phyloP scores from a whole-genome alignment of 2,113 vertebrate species.

The Tragelaphus strepsiceros region DNA sequence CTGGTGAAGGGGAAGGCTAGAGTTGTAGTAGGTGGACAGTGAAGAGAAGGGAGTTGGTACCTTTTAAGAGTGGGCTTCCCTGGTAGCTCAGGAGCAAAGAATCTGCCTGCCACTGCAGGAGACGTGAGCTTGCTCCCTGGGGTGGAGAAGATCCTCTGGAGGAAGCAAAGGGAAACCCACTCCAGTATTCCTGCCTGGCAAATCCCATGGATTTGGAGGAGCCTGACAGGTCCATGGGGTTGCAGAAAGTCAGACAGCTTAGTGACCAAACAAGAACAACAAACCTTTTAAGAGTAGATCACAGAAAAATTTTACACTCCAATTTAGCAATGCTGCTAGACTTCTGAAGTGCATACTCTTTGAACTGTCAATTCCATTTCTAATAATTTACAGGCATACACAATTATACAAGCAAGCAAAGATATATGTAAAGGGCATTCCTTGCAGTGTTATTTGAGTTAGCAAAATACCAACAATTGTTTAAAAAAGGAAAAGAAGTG shows the following conservation, averaged over 20 bases:
- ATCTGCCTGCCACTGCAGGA: background rate
- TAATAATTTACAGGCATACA: background rate
- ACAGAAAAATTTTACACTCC: background rate
- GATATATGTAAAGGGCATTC: background rate
- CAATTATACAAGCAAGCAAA: background rate
- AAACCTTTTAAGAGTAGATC: background rate
- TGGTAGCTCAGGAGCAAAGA: background rate
- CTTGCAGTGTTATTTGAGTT: background rate
- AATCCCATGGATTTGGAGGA: background rate
- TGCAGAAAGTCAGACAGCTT: background rate
- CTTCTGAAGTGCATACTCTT: background rate
- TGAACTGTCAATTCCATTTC: background rate
- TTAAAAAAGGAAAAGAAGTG: background rate
- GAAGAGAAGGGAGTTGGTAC: background rate
- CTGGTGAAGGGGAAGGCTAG: background rate
- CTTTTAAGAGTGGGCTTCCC: background rate
- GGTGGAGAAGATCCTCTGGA: background rate
- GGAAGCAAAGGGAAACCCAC: background rate
- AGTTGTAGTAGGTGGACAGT: background rate
- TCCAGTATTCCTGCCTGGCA: background rate
- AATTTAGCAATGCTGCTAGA: background rate
- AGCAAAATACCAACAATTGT: background rate
- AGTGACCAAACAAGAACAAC: background rate
- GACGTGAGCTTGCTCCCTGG: background rate
- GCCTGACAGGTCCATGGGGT: background rate